A percentile compares a stretch with the other conserved stretches of the same genome.
phyloP scores from a whole-genome alignment of 1,140 invertebrate species.

The Eriocheir sinensis region DNA sequence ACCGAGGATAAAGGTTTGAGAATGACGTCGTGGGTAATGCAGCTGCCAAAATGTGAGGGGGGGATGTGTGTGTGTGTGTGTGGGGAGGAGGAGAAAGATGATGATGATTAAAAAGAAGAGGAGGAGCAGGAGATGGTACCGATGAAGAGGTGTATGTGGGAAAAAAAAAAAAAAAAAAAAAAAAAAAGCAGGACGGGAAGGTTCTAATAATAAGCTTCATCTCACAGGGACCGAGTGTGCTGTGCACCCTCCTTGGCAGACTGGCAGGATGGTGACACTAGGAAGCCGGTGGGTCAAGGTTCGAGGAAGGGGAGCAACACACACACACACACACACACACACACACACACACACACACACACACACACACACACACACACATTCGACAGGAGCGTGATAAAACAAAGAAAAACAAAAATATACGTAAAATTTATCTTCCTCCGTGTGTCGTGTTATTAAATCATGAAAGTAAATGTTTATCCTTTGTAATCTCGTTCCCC shows the following conservation, averaged over 20 bases:
- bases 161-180: not conserved
- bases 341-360: not conserved
- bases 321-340: not conserved
- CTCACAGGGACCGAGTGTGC: not conserved
- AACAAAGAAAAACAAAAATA: not conserved
- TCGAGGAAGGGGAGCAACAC: not conserved
- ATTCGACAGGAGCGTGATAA: not conserved
- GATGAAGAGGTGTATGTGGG: not conserved
- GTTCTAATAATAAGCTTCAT: slow-evolving; percentile 12
- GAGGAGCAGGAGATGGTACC: not conserved
- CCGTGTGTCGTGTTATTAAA: too few relatives aligned
- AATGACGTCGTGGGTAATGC: not conserved
- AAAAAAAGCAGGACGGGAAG: not conserved
- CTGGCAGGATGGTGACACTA: not conserved
- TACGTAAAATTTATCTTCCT: too few relatives aligned
- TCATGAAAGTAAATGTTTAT: too few relatives aligned
- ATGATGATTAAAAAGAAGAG: not conserved
- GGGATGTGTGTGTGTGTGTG: too few relatives aligned
- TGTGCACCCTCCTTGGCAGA: not conserved
- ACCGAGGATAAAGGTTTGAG: not conserved
- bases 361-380: not conserved
- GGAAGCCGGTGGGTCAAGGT: not conserved
- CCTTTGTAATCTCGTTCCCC: too few relatives aligned
- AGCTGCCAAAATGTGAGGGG: not conserved
- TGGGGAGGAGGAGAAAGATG: not conserved